Percentiles rank a stretch among this genome's conserved stretches.
phyloP scores from a whole-genome alignment of 2,888 invertebrate species.

The Podotricha telesiphe region DNA sequence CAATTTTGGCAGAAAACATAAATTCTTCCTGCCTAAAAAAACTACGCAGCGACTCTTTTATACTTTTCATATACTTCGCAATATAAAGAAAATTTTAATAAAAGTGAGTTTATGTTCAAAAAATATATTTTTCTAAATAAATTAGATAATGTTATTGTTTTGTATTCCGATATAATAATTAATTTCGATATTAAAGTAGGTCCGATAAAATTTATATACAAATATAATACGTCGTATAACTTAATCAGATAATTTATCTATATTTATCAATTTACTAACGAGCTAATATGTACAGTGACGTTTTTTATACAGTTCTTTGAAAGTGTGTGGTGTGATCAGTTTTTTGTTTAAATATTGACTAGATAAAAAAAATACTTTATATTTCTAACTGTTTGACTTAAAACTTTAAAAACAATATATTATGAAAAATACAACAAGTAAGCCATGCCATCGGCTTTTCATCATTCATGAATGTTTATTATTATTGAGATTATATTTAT shows the following conservation, averaged over 20 bases:
- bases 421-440: not conserved
- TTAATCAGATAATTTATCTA: conserved; percentile 35
- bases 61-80: too few species aligned
- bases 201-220: conserved; percentile 19
- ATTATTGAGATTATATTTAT: too few species aligned
- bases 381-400: too few species aligned
- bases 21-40: too few species aligned
- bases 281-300: conserved; percentile 35
- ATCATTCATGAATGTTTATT: too few species aligned
- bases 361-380: too few species aligned
- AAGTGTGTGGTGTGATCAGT: conserved; percentile 19
- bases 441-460: not conserved
- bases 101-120: too few species aligned
- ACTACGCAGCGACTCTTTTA: too few species aligned
- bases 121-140: too few species aligned
- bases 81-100: too few species aligned
- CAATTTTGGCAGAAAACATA: too few species aligned
- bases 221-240: conserved; percentile 29
- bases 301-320: conserved; percentile 18
- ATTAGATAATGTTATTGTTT: not conserved
- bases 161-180: not conserved
- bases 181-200: conserved; percentile 17
- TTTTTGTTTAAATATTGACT: not conserved
- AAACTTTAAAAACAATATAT: not conserved
- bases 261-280: conserved; percentile 32